Conservation (phyloP, 1,140 invertebrate species). For the Neelides sp. region DNA sequence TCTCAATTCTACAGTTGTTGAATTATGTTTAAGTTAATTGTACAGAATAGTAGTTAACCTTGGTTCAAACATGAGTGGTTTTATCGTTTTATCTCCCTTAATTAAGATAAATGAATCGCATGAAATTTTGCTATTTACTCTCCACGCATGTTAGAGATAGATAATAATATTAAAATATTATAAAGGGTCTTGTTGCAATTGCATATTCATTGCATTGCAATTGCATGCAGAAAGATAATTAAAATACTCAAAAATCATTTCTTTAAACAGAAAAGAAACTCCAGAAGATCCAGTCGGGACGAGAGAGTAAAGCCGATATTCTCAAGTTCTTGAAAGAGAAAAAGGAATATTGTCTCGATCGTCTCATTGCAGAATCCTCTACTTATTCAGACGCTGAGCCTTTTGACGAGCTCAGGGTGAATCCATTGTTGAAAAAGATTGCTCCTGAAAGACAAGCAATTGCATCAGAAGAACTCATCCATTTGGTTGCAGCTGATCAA, state of each 20-base stretch:
- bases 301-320: conserved; percentile 24
- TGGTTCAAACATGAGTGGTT: not conserved
- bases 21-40: not conserved
- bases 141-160: too few species aligned
- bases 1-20: not conserved
- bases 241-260: not conserved
- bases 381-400: conserved; percentile 28
- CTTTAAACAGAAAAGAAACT: conserved; percentile 34
- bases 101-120: not conserved
- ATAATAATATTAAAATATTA: too few species aligned
- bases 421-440: conserved; percentile 39
- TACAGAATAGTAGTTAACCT: not conserved
- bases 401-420: conserved; percentile 35
- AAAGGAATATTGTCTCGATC: conserved; percentile 38
- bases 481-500: conserved; percentile 43
- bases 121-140: not conserved
- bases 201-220: too few species aligned
- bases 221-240: not conserved
- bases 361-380: conserved; percentile 35
- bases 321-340: conserved; percentile 37
- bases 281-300: conserved; percentile 30
- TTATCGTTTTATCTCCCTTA: not conserved
- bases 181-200: too few species aligned
- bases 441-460: conserved; percentile 39
- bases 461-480: conserved; percentile 41